Base-by-base conservation (phyloP, 2,113 vertebrate genomes). In the Vanacampus margaritifer region DNA sequence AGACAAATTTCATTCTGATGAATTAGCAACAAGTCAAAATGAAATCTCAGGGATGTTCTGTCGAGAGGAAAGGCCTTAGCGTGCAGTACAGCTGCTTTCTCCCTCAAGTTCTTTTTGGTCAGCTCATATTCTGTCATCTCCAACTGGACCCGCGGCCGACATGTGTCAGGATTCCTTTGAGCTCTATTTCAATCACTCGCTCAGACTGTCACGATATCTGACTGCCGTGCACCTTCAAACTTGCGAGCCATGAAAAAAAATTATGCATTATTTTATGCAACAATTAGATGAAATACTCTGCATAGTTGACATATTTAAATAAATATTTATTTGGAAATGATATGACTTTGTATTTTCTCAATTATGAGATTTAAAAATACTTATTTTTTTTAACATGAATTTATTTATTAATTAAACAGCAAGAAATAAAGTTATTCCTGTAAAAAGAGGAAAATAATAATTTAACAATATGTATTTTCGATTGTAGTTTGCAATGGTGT, bases 121-220 rank as follows among this genome's bases (percentile, higher is more conserved):
- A 61, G 58, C 58, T 61, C 36, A 61, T 61, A 19, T 26, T 23
- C 51, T 39, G 50, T 66, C 35, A 66, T 66, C 50, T 48, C n/a
- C 45, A 21, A 39, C 54, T 60, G n/a, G 1, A 46, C 28, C 36
- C 19, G 37, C 28, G n/a, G 54, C 32, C 19, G 41, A 21, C 41
- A n/a, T 41, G 32, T 50, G 58, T 39, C 53, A 41, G 63, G 28
- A 19, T 32, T 65, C 65, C 70, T 53, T 53, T 66, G 50, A 54
- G 50, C 64, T 59, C 54, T n/a, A 11, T 45, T 72, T 51, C 43
- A 56, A 66, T 23, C 43, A 43, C 59, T 63, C 4, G 36, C n/a
- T 51, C 70, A 26, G 17, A 41, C 56, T 28, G 64, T 66, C 56
- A 35, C 32, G 21, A 51, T 28, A 39, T 50, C 54, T 65, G 41